Base-by-base conservation (phyloP, 2,113 vertebrate species). In the Sinocyclocheilus anophthalmus region DNA sequence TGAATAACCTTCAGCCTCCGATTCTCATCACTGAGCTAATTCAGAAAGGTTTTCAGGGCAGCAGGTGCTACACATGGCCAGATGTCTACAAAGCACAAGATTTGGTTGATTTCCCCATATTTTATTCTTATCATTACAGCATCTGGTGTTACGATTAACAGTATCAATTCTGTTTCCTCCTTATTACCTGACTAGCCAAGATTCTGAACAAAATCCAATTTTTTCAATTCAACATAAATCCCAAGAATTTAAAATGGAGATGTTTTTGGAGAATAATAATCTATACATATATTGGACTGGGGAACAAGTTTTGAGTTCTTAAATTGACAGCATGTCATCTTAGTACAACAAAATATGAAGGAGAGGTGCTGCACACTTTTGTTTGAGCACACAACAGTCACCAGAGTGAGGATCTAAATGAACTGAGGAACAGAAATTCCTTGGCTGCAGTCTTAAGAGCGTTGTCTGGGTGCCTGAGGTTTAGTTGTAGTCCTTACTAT, bases 391-490 rank as follows among this genome's bases (percentile, higher is more conserved):
- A 73, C 33, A 42, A 45, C 70, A 73, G 13, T 72, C 16, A 39
- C 6, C 6, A 39, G 4, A 26, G 24, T 20, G 67, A 37, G 2
- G 3, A 18, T 22, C 18, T 33, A 24, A 79, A 61, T 79, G 10
- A 61, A 16, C 20, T 39, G 33, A 80, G 78, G 22, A 63, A 80
- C 13, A 63, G 78, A 81, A 81, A 26, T 39, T 63, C n/a, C 30
- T 79, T 61, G 33, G 33, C 37, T 81, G 3, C 13, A 45, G 0
- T 59, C 39, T 79, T 61, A 22, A 33, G 30, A 33, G 30, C 3
- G 30, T 33, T 33, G 30, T 33, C 30, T 33, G 30, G 30, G 30
- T 33, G 30, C 30, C 30, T 33, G 30, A 3, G 30, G 30, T 33
- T 33, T 33, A 33, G 30, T 33, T 33, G 30, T 33, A 33, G 30